phyloP scores from a whole-genome alignment of 2,797 vertebrate genomes.

The Sebastes variabilis region DNA sequence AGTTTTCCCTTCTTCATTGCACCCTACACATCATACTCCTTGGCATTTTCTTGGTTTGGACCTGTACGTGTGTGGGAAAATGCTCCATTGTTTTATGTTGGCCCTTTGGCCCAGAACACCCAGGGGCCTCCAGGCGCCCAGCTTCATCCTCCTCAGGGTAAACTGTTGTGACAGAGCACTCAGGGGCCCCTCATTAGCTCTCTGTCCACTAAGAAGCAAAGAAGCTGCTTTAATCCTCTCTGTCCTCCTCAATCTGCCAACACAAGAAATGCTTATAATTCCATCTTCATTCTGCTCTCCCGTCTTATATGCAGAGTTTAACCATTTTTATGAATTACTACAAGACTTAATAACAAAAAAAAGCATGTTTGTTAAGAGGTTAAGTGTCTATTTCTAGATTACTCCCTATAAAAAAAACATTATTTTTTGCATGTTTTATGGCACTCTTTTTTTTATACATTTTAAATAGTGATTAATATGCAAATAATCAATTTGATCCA shows the following conservation, averaged over 20 bases:
- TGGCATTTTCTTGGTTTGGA: constrained; percentile 10
- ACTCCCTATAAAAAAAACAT: neutral
- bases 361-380: neutral
- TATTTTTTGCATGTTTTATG: neutral
- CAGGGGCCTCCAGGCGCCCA: constrained; percentile 71
- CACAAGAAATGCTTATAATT: constrained; percentile 81
- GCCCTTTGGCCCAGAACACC: constrained; percentile 56
- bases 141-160: constrained; percentile 82
- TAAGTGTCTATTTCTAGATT: neutral
- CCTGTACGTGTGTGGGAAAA: constrained; percentile 64
- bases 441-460: neutral
- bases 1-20: neutral
- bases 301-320: constrained; percentile 18
- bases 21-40: neutral
- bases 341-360: neutral
- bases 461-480: neutral
- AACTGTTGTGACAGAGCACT: constrained; percentile 89
- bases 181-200: constrained; percentile 93
- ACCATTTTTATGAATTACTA: constrained; percentile 14
- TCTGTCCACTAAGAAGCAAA: constrained; percentile 89
- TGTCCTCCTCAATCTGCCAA: constrained; percentile 89
- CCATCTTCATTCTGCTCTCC: constrained; percentile 46
- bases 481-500: neutral
- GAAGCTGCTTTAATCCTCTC: constrained; percentile 89
- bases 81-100: constrained; percentile 62